Evolutionary conservation across 2,797 vertebrate species (phyloP).

Genomic region (Holocentrus rufus): DNA sequence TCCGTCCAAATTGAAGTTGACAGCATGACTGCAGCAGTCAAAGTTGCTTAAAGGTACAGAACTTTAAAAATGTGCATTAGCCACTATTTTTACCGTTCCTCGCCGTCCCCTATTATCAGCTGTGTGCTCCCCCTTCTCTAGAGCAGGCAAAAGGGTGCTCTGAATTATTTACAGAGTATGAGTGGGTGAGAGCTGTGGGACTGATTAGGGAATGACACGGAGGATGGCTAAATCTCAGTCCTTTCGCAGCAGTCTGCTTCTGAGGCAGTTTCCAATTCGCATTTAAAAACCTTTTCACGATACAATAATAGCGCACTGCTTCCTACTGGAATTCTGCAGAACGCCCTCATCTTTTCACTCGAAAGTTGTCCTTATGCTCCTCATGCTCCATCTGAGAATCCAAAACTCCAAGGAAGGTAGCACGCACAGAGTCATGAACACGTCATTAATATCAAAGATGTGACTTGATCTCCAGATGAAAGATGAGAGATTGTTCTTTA

Average conservation of each 20-base stretch:
- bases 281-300: slow-evolving; percentile 44
- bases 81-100: slow-evolving; percentile 33
- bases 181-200: slow-evolving; percentile 73
- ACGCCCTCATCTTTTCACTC: slow-evolving; percentile 3
- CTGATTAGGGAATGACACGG: slow-evolving; percentile 71
- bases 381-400: not conserved
- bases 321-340: not conserved
- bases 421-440: not conserved
- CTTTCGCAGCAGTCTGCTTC: slow-evolving; percentile 56
- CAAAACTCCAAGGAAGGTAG: not conserved
- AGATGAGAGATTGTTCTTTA: not conserved
- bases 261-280: slow-evolving; percentile 52
- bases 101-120: slow-evolving; percentile 44
- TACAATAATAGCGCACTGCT: slow-evolving; percentile 35
- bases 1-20: not conserved
- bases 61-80: slow-evolving; percentile 41
- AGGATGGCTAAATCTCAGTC: slow-evolving; percentile 69
- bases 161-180: slow-evolving; percentile 78
- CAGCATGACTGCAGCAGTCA: not conserved
- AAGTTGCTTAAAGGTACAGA: slow-evolving; percentile 17
- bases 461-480: slow-evolving; percentile 1
- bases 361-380: not conserved
- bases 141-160: slow-evolving; percentile 59
- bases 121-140: slow-evolving; percentile 44
- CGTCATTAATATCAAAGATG: not conserved